Conservation (phyloP, 2,888 invertebrate species). For the Drosophila neotestacea region DNA sequence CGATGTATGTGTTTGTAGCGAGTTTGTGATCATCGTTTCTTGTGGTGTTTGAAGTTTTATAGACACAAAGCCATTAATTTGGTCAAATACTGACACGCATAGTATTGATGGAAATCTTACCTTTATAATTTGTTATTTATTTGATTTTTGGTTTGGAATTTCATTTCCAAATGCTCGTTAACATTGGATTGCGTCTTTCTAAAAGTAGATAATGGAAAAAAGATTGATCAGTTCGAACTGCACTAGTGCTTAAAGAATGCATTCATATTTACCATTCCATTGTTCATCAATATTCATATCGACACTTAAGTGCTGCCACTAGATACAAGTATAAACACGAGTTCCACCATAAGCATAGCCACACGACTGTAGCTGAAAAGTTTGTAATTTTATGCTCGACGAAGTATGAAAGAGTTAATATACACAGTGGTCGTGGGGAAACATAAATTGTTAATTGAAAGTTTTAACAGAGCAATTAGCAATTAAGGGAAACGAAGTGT, state of each 20-base stretch:
- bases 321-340: background rate
- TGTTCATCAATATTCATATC: background rate
- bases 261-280: background rate
- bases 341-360: background rate
- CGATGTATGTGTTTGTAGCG: conserved; percentile 3
- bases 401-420: conserved; percentile 64
- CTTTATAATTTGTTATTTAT: conserved; percentile 15
- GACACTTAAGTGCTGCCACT: background rate
- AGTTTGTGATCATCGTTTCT: conserved; percentile 7
- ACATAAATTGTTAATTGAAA: conserved; percentile 38
- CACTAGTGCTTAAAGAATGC: background rate
- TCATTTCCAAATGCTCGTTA: conserved; percentile 42
- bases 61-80: conserved; percentile 55
- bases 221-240: conserved; percentile 31
- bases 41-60: conserved; percentile 42
- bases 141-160: conserved; percentile 31
- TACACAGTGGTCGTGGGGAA: conserved; percentile 10
- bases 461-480: conserved; percentile 2
- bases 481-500: conserved; percentile 1
- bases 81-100: conserved; percentile 57
- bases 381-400: conserved; percentile 62
- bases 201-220: background rate
- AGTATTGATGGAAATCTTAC: conserved; percentile 45
- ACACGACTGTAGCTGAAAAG: conserved; percentile 6
- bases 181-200: background rate